Base-by-base conservation (phyloP, 2,113 vertebrate genomes). In the Terrapene triunguis region DNA sequence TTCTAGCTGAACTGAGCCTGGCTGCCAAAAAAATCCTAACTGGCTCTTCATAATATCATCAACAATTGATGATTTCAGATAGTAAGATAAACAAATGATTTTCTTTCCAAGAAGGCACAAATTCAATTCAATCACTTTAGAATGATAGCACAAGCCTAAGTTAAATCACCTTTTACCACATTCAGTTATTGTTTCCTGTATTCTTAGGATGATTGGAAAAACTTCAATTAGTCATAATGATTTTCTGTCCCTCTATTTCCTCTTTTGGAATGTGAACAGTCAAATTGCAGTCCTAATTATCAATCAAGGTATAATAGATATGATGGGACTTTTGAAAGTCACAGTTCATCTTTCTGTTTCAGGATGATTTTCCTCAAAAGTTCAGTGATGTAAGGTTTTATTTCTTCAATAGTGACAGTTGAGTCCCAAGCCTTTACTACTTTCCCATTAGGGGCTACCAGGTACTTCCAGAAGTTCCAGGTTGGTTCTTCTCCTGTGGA, bases 401-500 rank as follows among this genome's bases (percentile, higher is more conserved):
- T 98, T 95, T 99, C 99, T 95, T 99, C 98, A 89, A 99, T 97
- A 6, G 99, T 94, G 81, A 99, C 98, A 1, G 98, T 98, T 17
- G 99, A 99, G 79, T 99, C 99, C 99, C 99, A 99, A 0, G 98
- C 98, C 21, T 99, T 99, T 50, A 99, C 98, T 38, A 98, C 99
- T 82, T 99, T 99, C 8, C 99, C 99, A 54, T 99, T 98, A 3
- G 99, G 98, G 42, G 99, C 98, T 32, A 99, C 98, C 1, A 99
- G 98, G 90, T 99, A 99, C 97, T 99, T 99, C 99, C 99, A 99
- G 98, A 99, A 99, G 94, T 99, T 99, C 99, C 99, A 99, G 90
- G 99, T 98, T 35, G 99, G 99, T 93, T 99, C 99, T 95, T 99
- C 99, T 80, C 99, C 98, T 81, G 99, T 99, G 44, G 98, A 98